Evolutionary conservation across 35 echinoderm and acorn worm species (phyloP).

Genomic region (Apostichopus parvimensis): DNA sequence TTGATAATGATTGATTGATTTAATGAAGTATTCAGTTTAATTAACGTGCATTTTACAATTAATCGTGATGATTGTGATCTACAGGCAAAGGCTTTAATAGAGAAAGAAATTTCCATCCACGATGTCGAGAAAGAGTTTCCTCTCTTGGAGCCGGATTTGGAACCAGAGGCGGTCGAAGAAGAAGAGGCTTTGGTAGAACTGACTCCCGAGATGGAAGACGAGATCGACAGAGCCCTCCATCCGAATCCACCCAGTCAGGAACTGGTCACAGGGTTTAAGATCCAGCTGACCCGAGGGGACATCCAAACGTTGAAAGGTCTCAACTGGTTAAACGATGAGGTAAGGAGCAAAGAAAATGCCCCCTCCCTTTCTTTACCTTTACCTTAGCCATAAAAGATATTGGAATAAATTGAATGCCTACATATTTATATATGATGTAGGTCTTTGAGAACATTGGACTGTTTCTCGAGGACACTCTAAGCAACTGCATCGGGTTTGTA

Average conservation of each 20-base stretch:
- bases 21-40: too few relatives aligned
- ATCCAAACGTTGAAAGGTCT: constrained; percentile 84
- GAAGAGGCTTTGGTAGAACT: constrained; percentile 69
- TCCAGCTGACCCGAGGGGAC: constrained; percentile 66
- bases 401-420: too few relatives aligned
- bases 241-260: constrained; percentile 54
- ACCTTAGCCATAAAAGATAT: too few relatives aligned
- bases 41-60: too few relatives aligned
- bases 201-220: constrained; percentile 82
- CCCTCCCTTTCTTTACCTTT: too few relatives aligned
- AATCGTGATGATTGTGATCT: neutral
- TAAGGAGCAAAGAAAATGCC: neutral
- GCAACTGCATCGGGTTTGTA: too few relatives aligned
- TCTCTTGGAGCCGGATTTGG: constrained; percentile 39
- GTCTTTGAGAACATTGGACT: too few relatives aligned
- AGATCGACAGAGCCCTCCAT: constrained; percentile 68
- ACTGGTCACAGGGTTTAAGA: constrained; percentile 58
- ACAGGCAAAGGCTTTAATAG: constrained; percentile 13
- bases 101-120: neutral
- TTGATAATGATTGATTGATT: too few relatives aligned
- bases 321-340: constrained; percentile 99
- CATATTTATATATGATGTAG: neutral
- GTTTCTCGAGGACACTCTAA: too few relatives aligned
- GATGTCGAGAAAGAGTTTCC: constrained; percentile 41
- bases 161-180: constrained; percentile 60